These are phyloP conservation scores for Melinaea menophilus DNA, from an alignment of 2,888 invertebrate genomes.

Conservation along the genomic window DNA sequence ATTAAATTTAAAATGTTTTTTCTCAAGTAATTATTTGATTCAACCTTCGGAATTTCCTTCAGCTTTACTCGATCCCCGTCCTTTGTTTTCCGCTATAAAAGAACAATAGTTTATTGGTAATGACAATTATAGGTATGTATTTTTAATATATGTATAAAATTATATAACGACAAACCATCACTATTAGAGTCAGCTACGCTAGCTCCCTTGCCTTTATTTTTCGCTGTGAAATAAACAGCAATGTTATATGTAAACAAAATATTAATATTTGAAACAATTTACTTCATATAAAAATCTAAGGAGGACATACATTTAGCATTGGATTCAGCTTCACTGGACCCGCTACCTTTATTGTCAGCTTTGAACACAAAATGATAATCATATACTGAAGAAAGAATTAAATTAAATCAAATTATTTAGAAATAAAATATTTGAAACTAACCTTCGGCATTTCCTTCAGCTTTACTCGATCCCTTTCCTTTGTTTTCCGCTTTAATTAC, in stretches of 20 bases:
- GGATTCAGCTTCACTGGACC: conserved; percentile 11
- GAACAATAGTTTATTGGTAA: neutral
- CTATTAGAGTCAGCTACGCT: conserved; percentile 6
- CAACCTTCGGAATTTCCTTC: conserved; percentile 3
- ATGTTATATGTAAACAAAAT: too few species aligned
- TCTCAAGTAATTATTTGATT: too few species aligned
- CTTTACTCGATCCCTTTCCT: conserved; percentile 5
- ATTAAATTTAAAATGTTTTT: too few species aligned
- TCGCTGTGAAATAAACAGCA: neutral
- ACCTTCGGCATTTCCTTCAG: conserved; percentile 6
- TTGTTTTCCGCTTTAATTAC: neutral
- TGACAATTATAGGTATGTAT: neutral
- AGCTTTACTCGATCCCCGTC: conserved; percentile 2
- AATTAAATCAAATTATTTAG: neutral
- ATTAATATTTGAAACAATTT: too few species aligned
- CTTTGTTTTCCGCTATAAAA: neutral
- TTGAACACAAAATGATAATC: neutral
- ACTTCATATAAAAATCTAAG: too few species aligned
- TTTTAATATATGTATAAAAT: neutral
- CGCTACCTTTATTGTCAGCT: conserved; percentile 5
- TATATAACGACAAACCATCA: neutral
- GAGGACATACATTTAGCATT: neutral
- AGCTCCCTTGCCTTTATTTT: conserved; percentile 4
- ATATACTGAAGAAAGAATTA: neutral
- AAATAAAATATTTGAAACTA: neutral